These are phyloP conservation scores for Apodemus sylvaticus DNA, from an alignment of 2,113 vertebrate species.

Conservation along the genomic window DNA sequence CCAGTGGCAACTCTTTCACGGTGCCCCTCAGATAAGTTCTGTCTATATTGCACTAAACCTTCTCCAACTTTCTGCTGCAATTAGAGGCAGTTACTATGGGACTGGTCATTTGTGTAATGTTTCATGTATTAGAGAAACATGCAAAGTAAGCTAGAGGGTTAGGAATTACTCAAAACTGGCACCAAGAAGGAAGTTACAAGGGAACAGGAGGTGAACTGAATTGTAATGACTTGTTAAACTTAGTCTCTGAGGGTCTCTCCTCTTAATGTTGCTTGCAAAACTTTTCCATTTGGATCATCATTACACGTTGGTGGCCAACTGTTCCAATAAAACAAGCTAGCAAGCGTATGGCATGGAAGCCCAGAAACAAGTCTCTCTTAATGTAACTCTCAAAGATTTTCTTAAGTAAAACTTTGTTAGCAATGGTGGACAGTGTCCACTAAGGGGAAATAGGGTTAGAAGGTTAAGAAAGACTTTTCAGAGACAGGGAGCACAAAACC, in stretches of 20 bases:
- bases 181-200: not conserved
- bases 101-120: not conserved
- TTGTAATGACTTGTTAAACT: slow-evolving; percentile 17
- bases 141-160: not conserved
- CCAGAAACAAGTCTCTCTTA: slow-evolving; percentile 19
- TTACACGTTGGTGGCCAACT: not conserved
- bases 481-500: not conserved
- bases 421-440: not conserved
- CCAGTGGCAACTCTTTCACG: not conserved
- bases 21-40: slow-evolving; percentile 31
- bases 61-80: not conserved
- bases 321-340: slow-evolving; percentile 1
- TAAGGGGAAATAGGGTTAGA: not conserved
- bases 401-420: not conserved
- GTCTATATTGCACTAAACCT: not conserved
- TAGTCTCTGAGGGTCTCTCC: not conserved
- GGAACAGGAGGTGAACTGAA: not conserved
- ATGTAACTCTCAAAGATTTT: slow-evolving; percentile 26
- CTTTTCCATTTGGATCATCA: slow-evolving; percentile 27
- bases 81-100: not conserved
- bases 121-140: not conserved
- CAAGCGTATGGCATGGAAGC: not conserved
- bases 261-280: not conserved
- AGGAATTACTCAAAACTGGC: slow-evolving; percentile 14
- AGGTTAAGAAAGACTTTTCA: not conserved